A percentile compares a stretch with the other conserved stretches of the same genome.
phyloP scores from a whole-genome alignment of 2,888 invertebrate genomes.

The Hirtodrosophila duncani region DNA sequence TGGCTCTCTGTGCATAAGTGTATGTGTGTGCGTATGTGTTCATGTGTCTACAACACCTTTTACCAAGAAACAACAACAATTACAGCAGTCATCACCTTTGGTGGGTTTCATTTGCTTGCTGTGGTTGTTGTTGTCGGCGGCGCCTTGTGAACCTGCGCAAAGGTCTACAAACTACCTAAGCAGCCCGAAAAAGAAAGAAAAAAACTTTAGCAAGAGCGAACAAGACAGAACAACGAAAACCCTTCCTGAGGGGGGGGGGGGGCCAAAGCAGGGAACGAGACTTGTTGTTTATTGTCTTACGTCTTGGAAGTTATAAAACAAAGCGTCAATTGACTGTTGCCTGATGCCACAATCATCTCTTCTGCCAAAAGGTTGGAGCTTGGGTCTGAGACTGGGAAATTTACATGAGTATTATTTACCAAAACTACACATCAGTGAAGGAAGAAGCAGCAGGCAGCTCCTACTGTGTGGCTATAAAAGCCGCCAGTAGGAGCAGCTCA shows the following conservation, averaged over 20 bases:
- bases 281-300: conserved; percentile 65
- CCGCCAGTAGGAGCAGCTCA: conserved; percentile 11
- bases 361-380: not conserved
- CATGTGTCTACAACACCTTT: conserved; percentile 65
- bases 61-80: conserved; percentile 70
- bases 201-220: conserved; percentile 24
- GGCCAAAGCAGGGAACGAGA: conserved; percentile 20
- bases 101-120: conserved; percentile 62
- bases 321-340: conserved; percentile 70
- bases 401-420: conserved; percentile 25
- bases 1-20: conserved; percentile 9
- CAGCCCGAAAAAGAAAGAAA: conserved; percentile 55
- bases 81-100: conserved; percentile 72
- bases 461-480: conserved; percentile 15
- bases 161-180: conserved; percentile 56
- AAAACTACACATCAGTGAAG: not conserved
- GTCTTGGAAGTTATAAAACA: conserved; percentile 66
- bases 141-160: conserved; percentile 67
- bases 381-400: conserved; percentile 13
- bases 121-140: conserved; percentile 43
- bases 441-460: conserved; percentile 11
- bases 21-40: conserved; percentile 15
- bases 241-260: conserved; percentile 5
- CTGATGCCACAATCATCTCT: conserved; percentile 40
- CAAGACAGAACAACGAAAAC: conserved; percentile 9